phyloP scores from a whole-genome alignment of 1,140 invertebrate species.

The Micrasema minimum region DNA sequence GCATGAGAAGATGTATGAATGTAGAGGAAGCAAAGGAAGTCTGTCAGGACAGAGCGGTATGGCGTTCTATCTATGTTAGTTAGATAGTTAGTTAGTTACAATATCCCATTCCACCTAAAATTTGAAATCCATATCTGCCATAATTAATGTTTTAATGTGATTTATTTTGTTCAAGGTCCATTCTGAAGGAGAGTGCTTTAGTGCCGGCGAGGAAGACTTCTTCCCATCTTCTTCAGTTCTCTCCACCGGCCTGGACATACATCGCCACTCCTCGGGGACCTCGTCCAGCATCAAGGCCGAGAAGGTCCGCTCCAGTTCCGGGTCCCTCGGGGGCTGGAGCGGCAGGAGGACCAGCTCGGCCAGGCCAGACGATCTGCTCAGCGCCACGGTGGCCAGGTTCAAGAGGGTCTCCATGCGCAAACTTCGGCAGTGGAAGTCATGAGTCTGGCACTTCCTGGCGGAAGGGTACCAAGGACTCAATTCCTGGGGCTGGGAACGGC shows the following conservation, averaged over 20 bases:
- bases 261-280: slow-evolving; percentile 37
- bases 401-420: slow-evolving; percentile 81
- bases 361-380: slow-evolving; percentile 64
- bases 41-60: no score
- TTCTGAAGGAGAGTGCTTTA: slow-evolving; percentile 79
- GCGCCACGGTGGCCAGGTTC: slow-evolving; percentile 75
- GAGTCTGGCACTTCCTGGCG: slow-evolving; percentile 67
- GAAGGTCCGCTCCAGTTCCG: slow-evolving; percentile 31
- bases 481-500: slow-evolving; percentile 41
- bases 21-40: no score
- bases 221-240: slow-evolving; percentile 40
- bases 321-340: slow-evolving; percentile 37
- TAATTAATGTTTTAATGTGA: no score
- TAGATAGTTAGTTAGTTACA: no score
- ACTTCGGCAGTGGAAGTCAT: slow-evolving; percentile 81
- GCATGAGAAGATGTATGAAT: no score
- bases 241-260: neutral
- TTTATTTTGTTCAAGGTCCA: slow-evolving; percentile 70
- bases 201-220: slow-evolving; percentile 63
- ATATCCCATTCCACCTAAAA: no score
- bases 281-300: slow-evolving; percentile 40
- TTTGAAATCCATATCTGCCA: no score
- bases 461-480: slow-evolving; percentile 51
- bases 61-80: no score
- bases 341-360: slow-evolving; percentile 53